Conservation (phyloP, 2,888 invertebrate species). For the Brachyopa scutellaris region DNA sequence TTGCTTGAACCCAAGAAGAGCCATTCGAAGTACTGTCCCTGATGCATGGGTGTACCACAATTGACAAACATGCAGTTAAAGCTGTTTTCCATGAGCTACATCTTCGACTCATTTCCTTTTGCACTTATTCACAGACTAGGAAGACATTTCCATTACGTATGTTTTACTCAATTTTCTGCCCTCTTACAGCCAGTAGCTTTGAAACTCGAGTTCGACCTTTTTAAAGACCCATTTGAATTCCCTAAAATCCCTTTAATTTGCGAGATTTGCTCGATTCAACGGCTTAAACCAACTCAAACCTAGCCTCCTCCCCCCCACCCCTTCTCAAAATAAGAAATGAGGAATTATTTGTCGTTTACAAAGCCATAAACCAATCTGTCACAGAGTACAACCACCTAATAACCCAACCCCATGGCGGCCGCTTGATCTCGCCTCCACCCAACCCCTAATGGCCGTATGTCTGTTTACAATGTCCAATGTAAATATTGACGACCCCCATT, state of each 20-base stretch:
- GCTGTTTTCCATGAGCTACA: no score
- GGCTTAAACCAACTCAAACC: not conserved
- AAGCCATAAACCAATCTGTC: slow-evolving; percentile 67
- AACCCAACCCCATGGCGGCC: not conserved
- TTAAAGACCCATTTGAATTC: no score
- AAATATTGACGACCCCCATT: slow-evolving; percentile 65
- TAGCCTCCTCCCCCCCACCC: not conserved
- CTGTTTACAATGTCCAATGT: slow-evolving; percentile 72
- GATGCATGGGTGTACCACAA: no score
- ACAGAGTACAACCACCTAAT: slow-evolving; percentile 54
- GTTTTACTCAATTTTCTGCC: no score
- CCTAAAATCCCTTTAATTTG: not conserved
- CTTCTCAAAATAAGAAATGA: slow-evolving; percentile 27
- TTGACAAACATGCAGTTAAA: no score
- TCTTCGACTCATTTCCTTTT: no score
- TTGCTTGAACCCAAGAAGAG: no score
- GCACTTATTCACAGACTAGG: no score
- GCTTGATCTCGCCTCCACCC: slow-evolving; percentile 8
- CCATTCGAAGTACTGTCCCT: no score
- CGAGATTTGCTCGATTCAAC: not conserved
- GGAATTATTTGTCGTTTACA: slow-evolving; percentile 53
- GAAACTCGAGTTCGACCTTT: no score
- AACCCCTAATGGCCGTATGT: slow-evolving; percentile 48
- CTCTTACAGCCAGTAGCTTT: no score
- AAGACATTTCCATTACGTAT: no score